phyloP scores from a whole-genome alignment of 2,797 vertebrate species.

The Poeciliopsis paucimaculata region DNA sequence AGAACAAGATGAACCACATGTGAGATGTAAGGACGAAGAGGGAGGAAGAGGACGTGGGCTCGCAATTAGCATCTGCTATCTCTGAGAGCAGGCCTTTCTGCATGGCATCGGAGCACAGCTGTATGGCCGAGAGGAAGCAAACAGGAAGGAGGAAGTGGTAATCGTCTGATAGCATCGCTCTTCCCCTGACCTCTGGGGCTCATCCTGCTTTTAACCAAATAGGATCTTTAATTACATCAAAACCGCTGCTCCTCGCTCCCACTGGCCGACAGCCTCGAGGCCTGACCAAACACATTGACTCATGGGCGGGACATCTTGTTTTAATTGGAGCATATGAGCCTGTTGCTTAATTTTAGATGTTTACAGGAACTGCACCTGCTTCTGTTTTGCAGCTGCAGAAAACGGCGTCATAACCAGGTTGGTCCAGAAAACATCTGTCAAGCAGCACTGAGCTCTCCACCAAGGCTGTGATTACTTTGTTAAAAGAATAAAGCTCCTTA shows the following conservation, averaged over 20 bases:
- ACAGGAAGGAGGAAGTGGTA: constrained; percentile 79
- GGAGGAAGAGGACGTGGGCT: constrained; percentile 49
- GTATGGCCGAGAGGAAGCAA: constrained; percentile 70
- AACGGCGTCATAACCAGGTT: constrained; percentile 27
- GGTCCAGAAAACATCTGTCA: constrained; percentile 54
- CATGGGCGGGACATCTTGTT: constrained; percentile 66
- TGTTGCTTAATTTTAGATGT: constrained; percentile 54
- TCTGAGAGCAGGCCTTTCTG: constrained; percentile 37
- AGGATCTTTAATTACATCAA: constrained; percentile 67
- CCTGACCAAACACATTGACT: constrained; percentile 45
- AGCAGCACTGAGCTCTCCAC: constrained; percentile 38
- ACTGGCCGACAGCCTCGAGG: constrained; percentile 47
- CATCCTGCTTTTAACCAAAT: constrained; percentile 55
- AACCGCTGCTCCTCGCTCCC: constrained; percentile 41
- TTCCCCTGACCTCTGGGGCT: constrained; percentile 64
- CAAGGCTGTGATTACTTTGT: constrained; percentile 51
- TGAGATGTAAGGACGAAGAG: constrained; percentile 50
- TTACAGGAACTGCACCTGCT: constrained; percentile 71
- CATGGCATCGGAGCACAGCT: constrained; percentile 64
- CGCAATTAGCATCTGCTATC: constrained; percentile 63
- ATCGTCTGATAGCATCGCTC: constrained; percentile 69
- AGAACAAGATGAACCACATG: constrained; percentile 64
- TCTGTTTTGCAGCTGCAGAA: constrained; percentile 56
- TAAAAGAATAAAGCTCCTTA: constrained; percentile 32
- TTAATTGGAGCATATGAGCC: constrained; percentile 55